Evolutionary conservation across 2,797 vertebrate genomes (phyloP).

Genomic region (Hydrophis major): DNA sequence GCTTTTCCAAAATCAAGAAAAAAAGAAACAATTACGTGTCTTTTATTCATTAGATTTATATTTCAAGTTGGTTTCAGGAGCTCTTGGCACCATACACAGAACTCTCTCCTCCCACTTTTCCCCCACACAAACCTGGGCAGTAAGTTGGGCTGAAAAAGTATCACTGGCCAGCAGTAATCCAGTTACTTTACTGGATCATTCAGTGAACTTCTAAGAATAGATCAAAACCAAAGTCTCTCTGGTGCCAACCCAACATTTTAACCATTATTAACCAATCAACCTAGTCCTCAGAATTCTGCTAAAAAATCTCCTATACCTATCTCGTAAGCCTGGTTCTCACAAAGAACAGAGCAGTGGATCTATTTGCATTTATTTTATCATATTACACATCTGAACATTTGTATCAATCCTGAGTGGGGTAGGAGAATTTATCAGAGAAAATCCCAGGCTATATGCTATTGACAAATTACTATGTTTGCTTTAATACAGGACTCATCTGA

Average conservation of each 20-base stretch:
- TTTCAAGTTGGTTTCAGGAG: not conserved
- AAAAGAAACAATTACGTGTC: not conserved
- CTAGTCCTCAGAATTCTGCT: not conserved
- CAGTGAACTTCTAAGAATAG: not conserved
- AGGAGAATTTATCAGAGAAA: not conserved
- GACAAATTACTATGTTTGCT: not conserved
- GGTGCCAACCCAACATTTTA: not conserved
- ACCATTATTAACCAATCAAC: not conserved
- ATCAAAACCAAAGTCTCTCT: not conserved
- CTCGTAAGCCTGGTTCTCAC: not conserved
- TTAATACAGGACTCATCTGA: not conserved
- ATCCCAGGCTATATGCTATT: not conserved
- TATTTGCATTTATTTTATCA: not conserved
- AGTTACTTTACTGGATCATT: not conserved
- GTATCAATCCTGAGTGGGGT: not conserved
- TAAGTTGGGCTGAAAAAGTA: not conserved
- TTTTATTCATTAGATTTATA: not conserved
- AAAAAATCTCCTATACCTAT: not conserved
- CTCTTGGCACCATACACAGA: not conserved
- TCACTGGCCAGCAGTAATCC: not conserved
- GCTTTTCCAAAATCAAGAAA: not conserved
- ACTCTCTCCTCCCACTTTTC: not conserved
- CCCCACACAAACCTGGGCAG: not conserved
- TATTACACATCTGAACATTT: not conserved
- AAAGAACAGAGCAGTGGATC: not conserved